Base-by-base conservation (phyloP, 1,140 invertebrate species). In the Condylostylus longicornis region DNA sequence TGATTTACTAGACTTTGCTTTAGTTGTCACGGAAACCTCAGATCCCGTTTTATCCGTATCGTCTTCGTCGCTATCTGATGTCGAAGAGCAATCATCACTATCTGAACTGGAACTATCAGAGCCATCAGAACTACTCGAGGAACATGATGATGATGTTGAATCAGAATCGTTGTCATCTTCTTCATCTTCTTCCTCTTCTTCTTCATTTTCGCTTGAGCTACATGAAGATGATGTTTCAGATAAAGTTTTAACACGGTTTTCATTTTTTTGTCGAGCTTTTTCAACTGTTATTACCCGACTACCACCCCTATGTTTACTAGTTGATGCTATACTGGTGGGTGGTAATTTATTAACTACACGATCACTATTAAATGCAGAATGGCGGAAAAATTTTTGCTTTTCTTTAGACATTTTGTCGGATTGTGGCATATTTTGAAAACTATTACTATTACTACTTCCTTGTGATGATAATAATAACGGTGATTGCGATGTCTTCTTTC, bases 331-430 rank as follows among this genome's bases (percentile, higher is more conserved):
- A 12, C n/a, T n/a, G n/a, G n/a, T n/a, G n/a, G n/a, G n/a, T n/a
- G n/a, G n/a, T n/a, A n/a, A n/a, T n/a, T n/a, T n/a, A 38, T 45
- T 44, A 36, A 28, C 46, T 45, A 41, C 42, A 41, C 42, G 42
- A 38, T 41, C 45, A 44, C 41, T 55, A 56, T 80, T 79, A 53
- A 80, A 79, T 36, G 75, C 77, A 47, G 75, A 79, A 50, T 74
- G 67, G 58, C 78, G 69, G 68, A 83, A 85, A 66, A 83, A 83
- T 61, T 82, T 83, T 64, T 82, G 79, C 65, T 83, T 84, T 62
- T 82, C 79, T 64, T 81, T 82, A 32, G 80, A 82, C 68, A 85
- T 81, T 49, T 71, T 70, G 60, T 80, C 78, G 56, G 70, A 70
- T 53, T 74, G 68, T 13, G 10, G 10, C 3, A 27, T 27, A 13